These are phyloP conservation scores for Pangasius krempfi DNA, from an alignment of 2,797 vertebrate genomes.

Conservation along the genomic window DNA sequence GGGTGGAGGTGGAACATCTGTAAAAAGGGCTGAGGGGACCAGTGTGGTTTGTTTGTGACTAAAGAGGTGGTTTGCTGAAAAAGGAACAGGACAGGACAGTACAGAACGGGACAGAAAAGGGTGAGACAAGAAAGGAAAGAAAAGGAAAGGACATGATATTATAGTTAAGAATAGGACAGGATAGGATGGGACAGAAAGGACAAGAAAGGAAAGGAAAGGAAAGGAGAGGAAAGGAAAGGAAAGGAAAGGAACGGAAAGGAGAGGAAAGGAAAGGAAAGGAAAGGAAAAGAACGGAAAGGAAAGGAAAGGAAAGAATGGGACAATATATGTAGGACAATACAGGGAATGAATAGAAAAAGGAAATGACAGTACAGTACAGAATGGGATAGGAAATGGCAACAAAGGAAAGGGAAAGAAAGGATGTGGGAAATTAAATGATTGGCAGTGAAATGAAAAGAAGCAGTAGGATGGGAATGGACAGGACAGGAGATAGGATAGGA, in stretches of 20 bases:
- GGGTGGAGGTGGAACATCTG: conserved; percentile 51
- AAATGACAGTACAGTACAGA: background rate
- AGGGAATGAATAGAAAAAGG: background rate
- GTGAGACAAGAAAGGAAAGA: background rate
- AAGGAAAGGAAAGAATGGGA: background rate
- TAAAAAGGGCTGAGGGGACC: conserved; percentile 5
- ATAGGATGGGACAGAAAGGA: background rate
- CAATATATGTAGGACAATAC: background rate
- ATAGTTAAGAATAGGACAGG: background rate
- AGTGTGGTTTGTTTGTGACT: conserved; percentile 1
- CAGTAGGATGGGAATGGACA: background rate
- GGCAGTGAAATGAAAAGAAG: conserved; percentile 23
- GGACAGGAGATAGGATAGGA: background rate
- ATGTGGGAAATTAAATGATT: background rate
- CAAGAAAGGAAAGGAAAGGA: too few relatives aligned
- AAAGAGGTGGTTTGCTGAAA: background rate
- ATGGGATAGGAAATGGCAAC: background rate
- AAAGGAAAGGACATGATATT: background rate
- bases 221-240: background rate
- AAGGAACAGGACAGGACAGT: too few relatives aligned
- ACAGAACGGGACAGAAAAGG: background rate
- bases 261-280: background rate
- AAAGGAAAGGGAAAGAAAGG: background rate
- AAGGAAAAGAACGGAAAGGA: background rate
- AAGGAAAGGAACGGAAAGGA: too few relatives aligned